Base-by-base conservation (phyloP, 2,113 vertebrate species). In the Lates calcarifer region DNA sequence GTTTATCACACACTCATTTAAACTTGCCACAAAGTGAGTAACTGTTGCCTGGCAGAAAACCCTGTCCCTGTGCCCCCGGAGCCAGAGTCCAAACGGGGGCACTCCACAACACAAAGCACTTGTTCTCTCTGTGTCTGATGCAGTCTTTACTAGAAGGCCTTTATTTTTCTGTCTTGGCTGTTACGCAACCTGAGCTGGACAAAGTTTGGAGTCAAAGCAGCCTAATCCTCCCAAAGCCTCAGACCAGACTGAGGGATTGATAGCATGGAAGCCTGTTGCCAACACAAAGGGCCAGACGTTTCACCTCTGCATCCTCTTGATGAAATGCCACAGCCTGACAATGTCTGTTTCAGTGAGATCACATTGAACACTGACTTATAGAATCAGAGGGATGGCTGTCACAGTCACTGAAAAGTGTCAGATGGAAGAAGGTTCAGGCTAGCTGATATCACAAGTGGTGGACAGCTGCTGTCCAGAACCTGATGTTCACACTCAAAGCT, bases 181-280 rank as follows among this genome's bases (percentile, higher is more conserved):
- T 92, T 91, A 84, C 6, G 78, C 84, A 91, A 92, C 31, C 58
- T 15, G 56, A 81, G 26, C 77, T 72, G 72, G 71, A 70, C 70
- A 78, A 87, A 72, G 89, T 91, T 91, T 90, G 81, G 69, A 92
- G 77, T 90, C 90, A 90, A 91, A 91, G 89, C 92, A 87, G 51
- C 43, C 28, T 90, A 92, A 94, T 92, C 88, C 35, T 1, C 33
- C 63, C 69, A 81, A 85, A 91, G 85, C 68, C 68, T 43, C 6
- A 24, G 77, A 65, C 79, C 73, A 81, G 87, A 87, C 83, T 37
- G 55, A 18, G 68, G 67, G 61, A 83, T 31, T 87, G 87, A 88
- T 84, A 86, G 74, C 49, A 20, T 17, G 18, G 53, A 82, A 37
- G 72, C 57, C 41, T 90, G 89, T 90, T 92, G 86, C 85, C 92